Conservation (phyloP, 2,888 invertebrate species). For the Tineola bisselliella region DNA sequence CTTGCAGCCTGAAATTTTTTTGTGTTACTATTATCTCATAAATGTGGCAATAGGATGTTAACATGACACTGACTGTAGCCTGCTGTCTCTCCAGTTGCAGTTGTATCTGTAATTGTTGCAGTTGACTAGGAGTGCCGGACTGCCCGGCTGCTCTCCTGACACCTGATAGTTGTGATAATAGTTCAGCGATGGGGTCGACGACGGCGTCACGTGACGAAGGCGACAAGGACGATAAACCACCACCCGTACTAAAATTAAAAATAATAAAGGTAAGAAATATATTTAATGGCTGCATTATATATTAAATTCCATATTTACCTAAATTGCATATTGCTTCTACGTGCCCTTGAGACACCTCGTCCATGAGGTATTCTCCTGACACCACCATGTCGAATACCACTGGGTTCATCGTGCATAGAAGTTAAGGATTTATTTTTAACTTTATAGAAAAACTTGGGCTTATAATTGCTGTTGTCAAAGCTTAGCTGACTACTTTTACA, state of each 20-base stretch:
- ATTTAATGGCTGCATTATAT: no score
- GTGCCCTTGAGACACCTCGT: constrained; percentile 80
- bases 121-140: constrained; percentile 75
- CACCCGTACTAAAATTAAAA: constrained; percentile 72
- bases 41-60: constrained; percentile 34
- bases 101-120: constrained; percentile 96
- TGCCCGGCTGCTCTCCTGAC: constrained; percentile 74
- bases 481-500: no score
- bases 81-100: constrained; percentile 90
- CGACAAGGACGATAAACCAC: constrained; percentile 84
- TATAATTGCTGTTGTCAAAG: no score
- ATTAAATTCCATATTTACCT: constrained; percentile 53
- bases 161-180: constrained; percentile 93
- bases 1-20: constrained; percentile 79
- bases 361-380: constrained; percentile 84
- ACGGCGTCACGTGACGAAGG: constrained; percentile 93
- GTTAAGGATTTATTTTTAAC: constrained; percentile 53
- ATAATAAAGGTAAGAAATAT: no score
- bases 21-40: constrained; percentile 75
- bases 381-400: constrained; percentile 77
- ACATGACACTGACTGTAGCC: constrained; percentile 66
- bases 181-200: constrained; percentile 96
- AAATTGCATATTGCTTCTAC: constrained; percentile 95
- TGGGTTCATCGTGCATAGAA: constrained; percentile 82
- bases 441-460: no score